phyloP scores from a whole-genome alignment of 92 coral and sea anemone species.

The Palythoa grandis region DNA sequence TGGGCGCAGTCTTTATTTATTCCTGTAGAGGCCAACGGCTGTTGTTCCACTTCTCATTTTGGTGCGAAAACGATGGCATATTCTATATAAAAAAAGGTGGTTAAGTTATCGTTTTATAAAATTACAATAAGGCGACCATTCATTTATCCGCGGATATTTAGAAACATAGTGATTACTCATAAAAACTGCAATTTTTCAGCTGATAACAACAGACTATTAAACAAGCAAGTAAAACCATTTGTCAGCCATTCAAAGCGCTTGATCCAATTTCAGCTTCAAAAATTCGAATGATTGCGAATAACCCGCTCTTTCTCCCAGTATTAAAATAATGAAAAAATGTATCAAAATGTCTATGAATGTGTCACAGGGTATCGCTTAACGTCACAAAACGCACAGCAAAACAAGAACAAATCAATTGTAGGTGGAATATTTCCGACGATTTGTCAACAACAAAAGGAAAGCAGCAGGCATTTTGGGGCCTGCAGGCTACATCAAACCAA shows the following conservation, averaged over 20 bases:
- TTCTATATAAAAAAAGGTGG: no score
- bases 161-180: no score
- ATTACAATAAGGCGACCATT: no score
- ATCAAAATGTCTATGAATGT: not conserved
- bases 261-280: not conserved
- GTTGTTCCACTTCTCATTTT: no score
- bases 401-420: conserved; percentile 28
- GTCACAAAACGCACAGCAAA: conserved; percentile 16
- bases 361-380: not conserved
- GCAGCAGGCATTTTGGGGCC: not conserved
- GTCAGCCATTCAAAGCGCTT: not conserved
- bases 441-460: conserved; percentile 30
- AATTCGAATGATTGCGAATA: not conserved
- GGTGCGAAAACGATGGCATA: no score
- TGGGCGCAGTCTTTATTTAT: no score
- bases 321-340: not conserved
- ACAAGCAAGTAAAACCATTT: not conserved
- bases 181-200: not conserved
- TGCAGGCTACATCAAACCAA: not conserved
- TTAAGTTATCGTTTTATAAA: no score
- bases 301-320: not conserved
- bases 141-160: no score
- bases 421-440: conserved; percentile 21
- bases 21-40: no score
- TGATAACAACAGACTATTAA: not conserved